Conservation (phyloP, 2,113 vertebrate genomes). For the Athene cunicularia region DNA sequence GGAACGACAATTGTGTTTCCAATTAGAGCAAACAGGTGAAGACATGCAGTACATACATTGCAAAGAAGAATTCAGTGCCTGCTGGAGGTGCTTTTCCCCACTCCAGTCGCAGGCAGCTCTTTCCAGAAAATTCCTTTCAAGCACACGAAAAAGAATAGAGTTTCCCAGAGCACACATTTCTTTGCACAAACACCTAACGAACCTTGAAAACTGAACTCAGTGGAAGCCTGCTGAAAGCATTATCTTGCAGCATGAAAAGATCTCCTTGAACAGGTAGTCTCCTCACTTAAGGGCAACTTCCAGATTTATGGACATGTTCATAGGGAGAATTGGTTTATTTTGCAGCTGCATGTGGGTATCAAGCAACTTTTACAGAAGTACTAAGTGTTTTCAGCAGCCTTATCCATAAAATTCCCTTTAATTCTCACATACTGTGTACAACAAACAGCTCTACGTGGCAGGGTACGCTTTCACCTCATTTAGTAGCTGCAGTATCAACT, state of each 20-base stretch:
- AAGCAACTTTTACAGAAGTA: background rate
- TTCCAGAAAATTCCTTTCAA: background rate
- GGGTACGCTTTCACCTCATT: background rate
- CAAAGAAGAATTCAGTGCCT: background rate
- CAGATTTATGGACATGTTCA: background rate
- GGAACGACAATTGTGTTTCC: background rate
- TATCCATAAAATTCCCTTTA: background rate
- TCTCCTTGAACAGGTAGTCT: background rate
- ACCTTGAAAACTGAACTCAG: background rate
- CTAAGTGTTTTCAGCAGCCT: background rate
- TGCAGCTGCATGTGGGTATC: background rate
- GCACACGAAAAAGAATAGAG: accelerated
- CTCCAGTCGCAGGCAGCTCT: background rate
- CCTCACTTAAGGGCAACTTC: background rate
- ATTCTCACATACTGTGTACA: background rate
- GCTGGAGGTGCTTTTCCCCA: background rate
- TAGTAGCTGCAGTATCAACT: background rate
- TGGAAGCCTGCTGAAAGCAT: background rate
- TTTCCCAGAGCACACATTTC: background rate
- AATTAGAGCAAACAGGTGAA: background rate
- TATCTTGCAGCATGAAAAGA: accelerated
- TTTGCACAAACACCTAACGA: background rate
- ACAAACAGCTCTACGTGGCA: background rate
- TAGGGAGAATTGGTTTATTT: background rate
- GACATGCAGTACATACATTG: background rate